phyloP scores from a whole-genome alignment of 2,797 vertebrate species.

The Hozukius guyotensis region DNA sequence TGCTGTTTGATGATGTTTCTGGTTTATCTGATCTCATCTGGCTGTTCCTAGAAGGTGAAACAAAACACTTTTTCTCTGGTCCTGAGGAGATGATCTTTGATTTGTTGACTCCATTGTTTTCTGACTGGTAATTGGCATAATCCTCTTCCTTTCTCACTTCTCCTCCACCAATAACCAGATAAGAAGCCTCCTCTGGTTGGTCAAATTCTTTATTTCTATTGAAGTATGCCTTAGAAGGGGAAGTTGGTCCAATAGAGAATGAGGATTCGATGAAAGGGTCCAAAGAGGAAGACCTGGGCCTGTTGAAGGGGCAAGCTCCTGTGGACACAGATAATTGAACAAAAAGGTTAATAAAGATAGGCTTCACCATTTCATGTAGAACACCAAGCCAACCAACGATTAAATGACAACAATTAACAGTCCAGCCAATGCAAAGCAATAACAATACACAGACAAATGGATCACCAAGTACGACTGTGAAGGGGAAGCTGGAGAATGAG shows the following conservation, averaged over 20 bases:
- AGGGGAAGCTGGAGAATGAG: constrained; percentile 86
- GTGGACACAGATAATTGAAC: constrained; percentile 56
- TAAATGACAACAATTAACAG: constrained; percentile 62
- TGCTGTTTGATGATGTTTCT: constrained; percentile 69
- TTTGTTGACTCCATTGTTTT: constrained; percentile 36
- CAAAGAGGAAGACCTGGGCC: constrained; percentile 78
- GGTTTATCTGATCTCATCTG: constrained; percentile 56
- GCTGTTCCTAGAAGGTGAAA: constrained; percentile 28
- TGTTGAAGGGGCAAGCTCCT: constrained; percentile 71
- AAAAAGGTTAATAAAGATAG: constrained; percentile 18
- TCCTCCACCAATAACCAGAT: constrained; percentile 72
- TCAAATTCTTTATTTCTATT: constrained; percentile 40
- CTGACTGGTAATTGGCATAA: constrained; percentile 65
- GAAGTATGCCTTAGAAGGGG: constrained; percentile 50
- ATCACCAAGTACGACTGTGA: constrained; percentile 87
- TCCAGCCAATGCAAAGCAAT: constrained; percentile 74
- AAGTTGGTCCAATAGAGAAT: constrained; percentile 39
- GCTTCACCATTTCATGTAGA: constrained; percentile 15
- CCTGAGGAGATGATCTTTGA: constrained; percentile 25
- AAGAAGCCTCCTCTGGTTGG: constrained; percentile 71
- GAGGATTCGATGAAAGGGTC: constrained; percentile 77
- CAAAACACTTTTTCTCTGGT: constrained; percentile 25
- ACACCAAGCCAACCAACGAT: constrained; percentile 66
- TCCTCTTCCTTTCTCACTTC: constrained; percentile 60
- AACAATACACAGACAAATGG: constrained; percentile 91